These are phyloP conservation scores for Diachasmimorpha longicaudata DNA, from an alignment of 1,140 invertebrate genomes.

Conservation along the genomic window DNA sequence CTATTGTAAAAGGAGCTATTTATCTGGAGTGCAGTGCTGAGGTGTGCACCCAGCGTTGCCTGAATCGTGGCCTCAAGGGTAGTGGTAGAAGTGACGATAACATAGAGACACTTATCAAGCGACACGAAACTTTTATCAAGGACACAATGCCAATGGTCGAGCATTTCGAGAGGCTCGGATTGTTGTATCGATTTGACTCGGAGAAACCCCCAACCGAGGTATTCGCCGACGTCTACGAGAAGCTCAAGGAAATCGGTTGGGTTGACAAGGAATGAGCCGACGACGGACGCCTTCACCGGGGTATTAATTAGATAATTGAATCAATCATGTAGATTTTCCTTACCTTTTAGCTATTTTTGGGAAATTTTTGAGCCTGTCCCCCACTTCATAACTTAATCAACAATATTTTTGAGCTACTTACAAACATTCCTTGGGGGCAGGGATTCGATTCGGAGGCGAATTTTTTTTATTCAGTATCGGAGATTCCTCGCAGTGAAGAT, in stretches of 20 bases:
- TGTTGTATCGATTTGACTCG: slow-evolving; percentile 84
- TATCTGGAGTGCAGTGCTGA: slow-evolving; percentile 92
- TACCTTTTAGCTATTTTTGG: slow-evolving; percentile 2
- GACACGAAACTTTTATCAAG: slow-evolving; percentile 88
- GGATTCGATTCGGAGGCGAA: background rate
- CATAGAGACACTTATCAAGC: slow-evolving; percentile 85
- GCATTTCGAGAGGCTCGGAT: slow-evolving; percentile 74
- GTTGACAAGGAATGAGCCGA: slow-evolving; percentile 20
- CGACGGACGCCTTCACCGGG: no score
- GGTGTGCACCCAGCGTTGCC: slow-evolving; percentile 82
- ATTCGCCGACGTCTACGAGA: slow-evolving; percentile 66
- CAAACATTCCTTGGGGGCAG: background rate
- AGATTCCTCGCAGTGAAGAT: no score
- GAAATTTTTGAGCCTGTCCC: background rate
- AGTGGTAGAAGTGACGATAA: slow-evolving; percentile 97
- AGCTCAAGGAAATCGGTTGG: slow-evolving; percentile 59
- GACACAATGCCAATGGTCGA: slow-evolving; percentile 95
- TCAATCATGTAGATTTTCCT: background rate
- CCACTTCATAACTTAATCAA: background rate
- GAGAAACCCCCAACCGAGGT: slow-evolving; percentile 74
- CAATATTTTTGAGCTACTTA: background rate
- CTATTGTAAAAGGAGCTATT: slow-evolving; percentile 86
- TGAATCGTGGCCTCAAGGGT: slow-evolving; percentile 83
- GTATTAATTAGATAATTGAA: background rate
- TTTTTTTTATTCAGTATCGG: no score